Conservation (phyloP, 1,140 invertebrate genomes). For the Sycophaga agraensis region DNA sequence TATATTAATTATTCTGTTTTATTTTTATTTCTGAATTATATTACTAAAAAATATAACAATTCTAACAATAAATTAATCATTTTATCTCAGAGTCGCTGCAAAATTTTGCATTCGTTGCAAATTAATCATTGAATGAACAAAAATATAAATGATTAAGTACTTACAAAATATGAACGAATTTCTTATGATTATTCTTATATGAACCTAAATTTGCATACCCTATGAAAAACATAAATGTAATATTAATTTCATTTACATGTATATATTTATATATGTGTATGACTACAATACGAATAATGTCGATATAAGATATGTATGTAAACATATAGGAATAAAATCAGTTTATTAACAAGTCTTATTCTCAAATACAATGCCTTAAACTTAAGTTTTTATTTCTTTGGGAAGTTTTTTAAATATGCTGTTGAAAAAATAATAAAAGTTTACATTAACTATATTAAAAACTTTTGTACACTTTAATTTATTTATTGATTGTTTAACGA, state of each 20-base stretch:
- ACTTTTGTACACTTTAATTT: neutral
- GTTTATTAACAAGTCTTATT: constrained; percentile 30
- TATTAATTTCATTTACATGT: constrained; percentile 28
- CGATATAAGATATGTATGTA: constrained; percentile 1
- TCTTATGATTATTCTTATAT: too few relatives aligned
- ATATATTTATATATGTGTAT: constrained; percentile 14
- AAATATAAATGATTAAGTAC: constrained; percentile 18
- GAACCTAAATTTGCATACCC: too few relatives aligned
- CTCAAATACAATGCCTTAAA: constrained; percentile 18
- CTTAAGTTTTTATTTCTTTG: constrained; percentile 27
- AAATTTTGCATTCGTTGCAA: constrained; percentile 16
- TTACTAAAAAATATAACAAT: constrained; percentile 28
- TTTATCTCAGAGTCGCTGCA: constrained; percentile 20
- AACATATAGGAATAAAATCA: constrained; percentile 3
- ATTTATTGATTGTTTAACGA: neutral
- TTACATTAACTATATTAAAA: neutral
- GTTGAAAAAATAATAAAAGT: neutral
- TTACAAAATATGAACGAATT: too few relatives aligned
- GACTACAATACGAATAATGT: constrained; percentile 1
- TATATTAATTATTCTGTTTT: constrained; percentile 19
- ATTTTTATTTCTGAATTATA: constrained; percentile 22
- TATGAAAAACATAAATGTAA: too few relatives aligned
- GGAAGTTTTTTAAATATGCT: constrained; percentile 16
- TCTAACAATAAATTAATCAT: constrained; percentile 21
- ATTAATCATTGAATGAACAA: neutral